phyloP scores from a whole-genome alignment of 2,797 vertebrate species.

The Eulemur mongoz region DNA sequence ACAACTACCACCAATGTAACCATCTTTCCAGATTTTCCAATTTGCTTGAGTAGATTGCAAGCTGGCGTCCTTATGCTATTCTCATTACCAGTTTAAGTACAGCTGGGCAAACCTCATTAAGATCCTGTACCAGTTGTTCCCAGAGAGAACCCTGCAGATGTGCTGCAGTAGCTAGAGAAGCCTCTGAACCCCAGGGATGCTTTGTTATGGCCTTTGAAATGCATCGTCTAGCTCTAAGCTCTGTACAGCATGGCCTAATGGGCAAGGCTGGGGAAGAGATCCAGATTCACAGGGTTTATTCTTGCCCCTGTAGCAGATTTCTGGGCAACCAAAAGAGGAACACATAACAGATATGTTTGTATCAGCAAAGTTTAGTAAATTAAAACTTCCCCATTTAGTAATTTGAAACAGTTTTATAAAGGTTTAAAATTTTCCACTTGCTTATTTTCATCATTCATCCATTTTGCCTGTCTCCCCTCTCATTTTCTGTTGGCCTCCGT shows the following conservation, averaged over 20 bases:
- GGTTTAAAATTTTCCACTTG: background rate
- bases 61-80: background rate
- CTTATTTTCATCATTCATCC: background rate
- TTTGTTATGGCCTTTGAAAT: background rate
- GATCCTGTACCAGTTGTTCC: background rate
- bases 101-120: background rate
- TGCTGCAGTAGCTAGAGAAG: background rate
- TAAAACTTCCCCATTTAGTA: background rate
- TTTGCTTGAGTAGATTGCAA: background rate
- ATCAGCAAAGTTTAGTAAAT: background rate
- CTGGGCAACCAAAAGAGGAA: background rate
- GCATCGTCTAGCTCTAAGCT: background rate
- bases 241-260: background rate
- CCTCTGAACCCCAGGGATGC: background rate
- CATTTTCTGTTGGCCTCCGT: background rate
- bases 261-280: background rate
- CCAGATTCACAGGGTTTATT: background rate
- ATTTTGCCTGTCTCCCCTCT: background rate
- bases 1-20: background rate
- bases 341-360: background rate
- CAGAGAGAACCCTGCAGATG: background rate
- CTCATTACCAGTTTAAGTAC: background rate
- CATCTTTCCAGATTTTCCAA: background rate
- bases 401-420: background rate
- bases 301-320: background rate